A percentile compares a stretch with the other conserved stretches of the same genome.
phyloP scores from a whole-genome alignment of 2,797 vertebrate genomes.

The Phrynocephalus forsythii region DNA sequence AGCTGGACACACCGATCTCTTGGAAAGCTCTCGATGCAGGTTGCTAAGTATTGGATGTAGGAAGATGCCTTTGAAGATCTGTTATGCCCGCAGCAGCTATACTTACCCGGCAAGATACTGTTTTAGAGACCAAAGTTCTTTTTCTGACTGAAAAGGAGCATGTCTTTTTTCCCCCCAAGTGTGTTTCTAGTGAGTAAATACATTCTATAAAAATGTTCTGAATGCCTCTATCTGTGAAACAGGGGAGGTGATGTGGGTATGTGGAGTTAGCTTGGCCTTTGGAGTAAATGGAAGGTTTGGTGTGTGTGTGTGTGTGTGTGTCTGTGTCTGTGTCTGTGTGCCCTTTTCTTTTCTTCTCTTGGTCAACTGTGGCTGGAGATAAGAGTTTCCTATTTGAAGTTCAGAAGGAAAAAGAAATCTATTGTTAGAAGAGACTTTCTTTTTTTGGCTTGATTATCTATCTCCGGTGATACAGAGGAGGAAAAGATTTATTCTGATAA shows the following conservation, averaged over 20 bases:
- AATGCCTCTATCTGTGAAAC: constrained; percentile 66
- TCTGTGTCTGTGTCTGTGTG: constrained; percentile 68
- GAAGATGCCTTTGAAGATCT: constrained; percentile 25
- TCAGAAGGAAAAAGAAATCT: constrained; percentile 77
- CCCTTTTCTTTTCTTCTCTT: constrained; percentile 75
- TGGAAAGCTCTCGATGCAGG: not conserved
- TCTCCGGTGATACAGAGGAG: constrained; percentile 69
- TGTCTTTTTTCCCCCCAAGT: constrained; percentile 35
- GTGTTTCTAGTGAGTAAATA: constrained; percentile 68
- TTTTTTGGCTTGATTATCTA: constrained; percentile 72
- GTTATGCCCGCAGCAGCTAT: constrained; percentile 2
- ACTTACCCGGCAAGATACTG: constrained; percentile 8
- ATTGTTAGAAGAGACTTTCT: constrained; percentile 77
- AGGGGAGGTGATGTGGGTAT: constrained; percentile 38
- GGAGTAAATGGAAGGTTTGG: constrained; percentile 70
- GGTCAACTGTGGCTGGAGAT: constrained; percentile 77
- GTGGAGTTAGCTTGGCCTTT: constrained; percentile 60
- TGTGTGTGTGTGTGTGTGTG: constrained; percentile 65
- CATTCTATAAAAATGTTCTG: constrained; percentile 62
- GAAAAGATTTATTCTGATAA: constrained; percentile 75
- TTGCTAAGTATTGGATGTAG: not conserved
- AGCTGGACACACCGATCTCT: not conserved
- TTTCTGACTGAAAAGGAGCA: constrained; percentile 18
- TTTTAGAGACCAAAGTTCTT: constrained; percentile 33
- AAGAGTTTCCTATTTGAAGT: constrained; percentile 78